Evolutionary conservation across 2,797 vertebrate species (phyloP).

Genomic region (Valencia hispanica): DNA sequence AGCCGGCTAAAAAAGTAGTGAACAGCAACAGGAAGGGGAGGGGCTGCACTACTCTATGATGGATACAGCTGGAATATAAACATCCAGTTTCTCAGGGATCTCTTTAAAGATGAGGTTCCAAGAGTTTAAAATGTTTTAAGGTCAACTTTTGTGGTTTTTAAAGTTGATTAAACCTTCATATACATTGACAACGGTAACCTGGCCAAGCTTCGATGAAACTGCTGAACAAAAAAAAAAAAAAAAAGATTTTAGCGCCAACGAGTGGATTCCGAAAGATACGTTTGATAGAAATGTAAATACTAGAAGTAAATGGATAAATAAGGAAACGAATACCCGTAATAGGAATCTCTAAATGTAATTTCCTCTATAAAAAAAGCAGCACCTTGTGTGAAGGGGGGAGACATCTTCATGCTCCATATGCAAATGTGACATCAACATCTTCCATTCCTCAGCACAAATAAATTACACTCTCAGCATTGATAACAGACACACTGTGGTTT

Average conservation of each 20-base stretch:
- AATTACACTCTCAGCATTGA: constrained; percentile 66
- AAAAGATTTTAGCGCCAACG: neutral
- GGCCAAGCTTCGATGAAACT: neutral
- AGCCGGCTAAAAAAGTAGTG: neutral
- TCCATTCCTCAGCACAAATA: constrained; percentile 61
- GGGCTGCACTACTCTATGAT: neutral
- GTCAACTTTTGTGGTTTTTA: neutral
- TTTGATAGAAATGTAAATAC: neutral
- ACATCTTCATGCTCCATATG: constrained; percentile 26
- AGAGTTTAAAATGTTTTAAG: neutral
- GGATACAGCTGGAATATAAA: neutral
- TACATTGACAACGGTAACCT: too few species aligned
- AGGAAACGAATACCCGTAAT: neutral
- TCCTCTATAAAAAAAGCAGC: neutral
- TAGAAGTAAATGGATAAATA: neutral
- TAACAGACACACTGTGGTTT: constrained; percentile 67
- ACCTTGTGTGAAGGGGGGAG: neutral
- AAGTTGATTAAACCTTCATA: neutral
- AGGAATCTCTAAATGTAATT: neutral
- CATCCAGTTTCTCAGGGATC: neutral
- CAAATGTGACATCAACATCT: constrained; percentile 47
- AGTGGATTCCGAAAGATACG: neutral
- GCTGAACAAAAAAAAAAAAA: neutral
- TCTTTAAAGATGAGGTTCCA: too few species aligned
- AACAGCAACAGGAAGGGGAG: neutral